Evolutionary conservation across 1,140 invertebrate species (phyloP).

Genomic region (Luehdorfia chinensis): DNA sequence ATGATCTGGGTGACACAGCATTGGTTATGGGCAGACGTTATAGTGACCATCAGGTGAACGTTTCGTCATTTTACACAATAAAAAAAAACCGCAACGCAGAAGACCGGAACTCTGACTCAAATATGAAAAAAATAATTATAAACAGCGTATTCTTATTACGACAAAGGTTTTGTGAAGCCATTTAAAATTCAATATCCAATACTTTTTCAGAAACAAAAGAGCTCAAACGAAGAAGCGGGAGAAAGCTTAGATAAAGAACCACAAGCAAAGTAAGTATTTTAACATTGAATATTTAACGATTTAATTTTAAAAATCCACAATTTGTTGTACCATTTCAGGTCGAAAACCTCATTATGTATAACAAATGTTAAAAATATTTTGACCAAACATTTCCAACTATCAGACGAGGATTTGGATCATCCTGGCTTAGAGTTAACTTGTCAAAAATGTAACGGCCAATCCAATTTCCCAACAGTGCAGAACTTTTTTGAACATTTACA

Average conservation of each 20-base stretch:
- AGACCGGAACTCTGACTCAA: no score
- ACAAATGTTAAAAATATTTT: slow-evolving; percentile 37
- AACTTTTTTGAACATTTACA: slow-evolving; percentile 39
- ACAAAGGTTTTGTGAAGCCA: no score
- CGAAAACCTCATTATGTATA: slow-evolving; percentile 18
- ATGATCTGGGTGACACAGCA: no score
- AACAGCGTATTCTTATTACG: no score
- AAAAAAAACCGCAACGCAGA: no score
- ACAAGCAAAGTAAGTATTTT: slow-evolving; percentile 6
- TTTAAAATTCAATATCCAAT: no score
- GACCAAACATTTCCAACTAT: slow-evolving; percentile 30
- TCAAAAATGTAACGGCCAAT: slow-evolving; percentile 36
- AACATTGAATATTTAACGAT: neutral
- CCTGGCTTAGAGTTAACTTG: slow-evolving; percentile 46
- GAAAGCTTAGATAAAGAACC: neutral
- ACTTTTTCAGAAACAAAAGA: slow-evolving; percentile 8
- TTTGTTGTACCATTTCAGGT: slow-evolving; percentile 10
- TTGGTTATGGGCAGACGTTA: no score
- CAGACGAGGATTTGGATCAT: slow-evolving; percentile 31
- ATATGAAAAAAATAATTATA: no score
- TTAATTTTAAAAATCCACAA: slow-evolving; percentile 1
- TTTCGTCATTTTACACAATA: no score
- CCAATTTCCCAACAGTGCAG: slow-evolving; percentile 19
- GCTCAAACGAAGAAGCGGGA: neutral
- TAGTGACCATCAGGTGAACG: no score